Conservation (phyloP, 2,113 vertebrate genomes). For the Notothenia rossii region DNA sequence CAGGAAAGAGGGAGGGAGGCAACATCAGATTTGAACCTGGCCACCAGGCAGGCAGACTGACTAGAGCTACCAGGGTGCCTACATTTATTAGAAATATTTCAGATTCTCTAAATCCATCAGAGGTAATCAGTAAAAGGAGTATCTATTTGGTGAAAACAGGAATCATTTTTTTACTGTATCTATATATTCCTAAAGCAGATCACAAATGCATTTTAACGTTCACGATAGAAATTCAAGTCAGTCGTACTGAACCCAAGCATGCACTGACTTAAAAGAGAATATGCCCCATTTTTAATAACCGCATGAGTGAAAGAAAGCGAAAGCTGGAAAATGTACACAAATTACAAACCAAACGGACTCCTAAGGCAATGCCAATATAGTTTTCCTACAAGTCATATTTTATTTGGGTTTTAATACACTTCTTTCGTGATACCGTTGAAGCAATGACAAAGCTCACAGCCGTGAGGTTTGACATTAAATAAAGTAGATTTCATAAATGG, state of each 20-base stretch:
- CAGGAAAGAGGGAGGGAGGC: no score
- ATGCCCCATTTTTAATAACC: slow-evolving; percentile 27
- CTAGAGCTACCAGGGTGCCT: no score
- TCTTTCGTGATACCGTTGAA: slow-evolving; percentile 18
- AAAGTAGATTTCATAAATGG: slow-evolving; percentile 22
- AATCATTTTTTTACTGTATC: not conserved
- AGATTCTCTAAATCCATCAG: not conserved
- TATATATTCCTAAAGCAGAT: no score
- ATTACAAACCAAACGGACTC: slow-evolving; percentile 38
- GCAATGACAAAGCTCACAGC: slow-evolving; percentile 27
- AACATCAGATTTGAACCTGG: no score
- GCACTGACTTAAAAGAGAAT: slow-evolving; percentile 23
- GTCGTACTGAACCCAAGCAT: slow-evolving; percentile 22
- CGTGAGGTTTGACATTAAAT: slow-evolving; percentile 28
- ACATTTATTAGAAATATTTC: not conserved
- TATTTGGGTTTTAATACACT: slow-evolving; percentile 2
- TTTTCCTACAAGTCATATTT: slow-evolving; percentile 39
- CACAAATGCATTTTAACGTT: no score
- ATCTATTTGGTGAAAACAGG: not conserved
- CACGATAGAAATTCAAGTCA: not conserved
- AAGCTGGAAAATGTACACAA: slow-evolving; percentile 38
- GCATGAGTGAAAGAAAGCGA: slow-evolving; percentile 37
- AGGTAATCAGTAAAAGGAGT: no score
- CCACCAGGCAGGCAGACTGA: no score
- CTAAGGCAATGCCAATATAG: slow-evolving; percentile 16